Base-by-base conservation (phyloP, 2,888 invertebrate species). In the Tetragonula carbonaria region DNA sequence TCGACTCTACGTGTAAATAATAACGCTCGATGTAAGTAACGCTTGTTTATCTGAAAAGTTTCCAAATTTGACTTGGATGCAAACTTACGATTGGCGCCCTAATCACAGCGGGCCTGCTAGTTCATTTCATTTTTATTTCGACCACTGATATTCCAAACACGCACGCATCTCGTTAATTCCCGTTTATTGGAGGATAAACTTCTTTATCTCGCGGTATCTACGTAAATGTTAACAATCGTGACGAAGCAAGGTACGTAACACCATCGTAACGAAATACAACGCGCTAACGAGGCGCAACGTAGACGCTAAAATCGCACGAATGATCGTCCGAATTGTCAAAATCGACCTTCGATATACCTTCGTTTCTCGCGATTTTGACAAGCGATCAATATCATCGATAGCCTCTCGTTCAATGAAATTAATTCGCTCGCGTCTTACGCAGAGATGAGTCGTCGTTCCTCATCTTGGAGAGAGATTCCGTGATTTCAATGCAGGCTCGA, bases 401-500 rank as follows among this genome's bases (percentile, higher is more conserved):
- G 8, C 8, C n/a, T 11, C 11, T 51, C 5, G 6, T 28, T 21
- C 14, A 57, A 16, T 21, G 33, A 57, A 62, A 38, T 57, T 38
- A 18, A 28, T 53, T 57, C 16, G 38, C 4, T 62, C 18, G 45
- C 55, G 13, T 4, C 51, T 81, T 78, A 33, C 14, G 23, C 18
- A 51, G 53, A 79, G 72, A 16, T n/a, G 72, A 18, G 45, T 45
- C 8, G 38, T 33, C 14, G 21, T 51, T 75, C 14, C 59, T 73
- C 33, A 65, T 73, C 14, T 11, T 53, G 28, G 66, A 73, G 73
- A 66, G 84, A 79, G 82, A 85, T 86, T 86, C 70, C 88, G 93
- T 88, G 92, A 93, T 90, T 93, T 93, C 93, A 92, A 93, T 89
- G 93, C 93, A 90, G 84, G 92, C 82, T 68, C 74, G 74, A 85